These are phyloP conservation scores for Microctenopoma steveboyesi DNA, from an alignment of 2,797 vertebrate genomes.

Conservation along the genomic window DNA sequence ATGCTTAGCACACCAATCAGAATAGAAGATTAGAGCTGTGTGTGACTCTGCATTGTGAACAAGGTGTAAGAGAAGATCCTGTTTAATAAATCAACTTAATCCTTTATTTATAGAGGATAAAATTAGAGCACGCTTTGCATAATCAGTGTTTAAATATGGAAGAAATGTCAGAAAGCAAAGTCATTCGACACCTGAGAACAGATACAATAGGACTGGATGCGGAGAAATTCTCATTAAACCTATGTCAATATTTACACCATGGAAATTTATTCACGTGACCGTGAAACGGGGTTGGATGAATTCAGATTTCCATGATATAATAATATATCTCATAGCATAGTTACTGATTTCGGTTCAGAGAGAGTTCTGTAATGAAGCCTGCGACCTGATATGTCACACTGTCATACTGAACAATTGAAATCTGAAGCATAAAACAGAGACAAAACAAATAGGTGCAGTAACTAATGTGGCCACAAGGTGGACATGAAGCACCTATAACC, in stretches of 20 bases:
- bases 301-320: neutral
- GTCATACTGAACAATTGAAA: neutral
- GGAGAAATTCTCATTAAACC: neutral
- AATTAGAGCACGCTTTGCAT: neutral
- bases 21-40: neutral
- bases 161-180: no score
- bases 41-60: neutral
- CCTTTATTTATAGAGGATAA: neutral
- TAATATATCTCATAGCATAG: neutral
- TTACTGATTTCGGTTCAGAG: neutral
- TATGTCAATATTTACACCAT: neutral
- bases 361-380: neutral
- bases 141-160: neutral
- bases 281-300: neutral
- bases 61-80: neutral
- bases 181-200: no score
- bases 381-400: no score
- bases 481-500: neutral
- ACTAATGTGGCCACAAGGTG: constrained; percentile 25
- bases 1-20: neutral
- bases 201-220: neutral
- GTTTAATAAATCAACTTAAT: neutral
- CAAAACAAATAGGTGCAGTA: neutral
- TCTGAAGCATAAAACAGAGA: neutral
- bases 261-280: neutral